phyloP scores from a whole-genome alignment of 1,140 invertebrate species.

The Parapsyche elsis region DNA sequence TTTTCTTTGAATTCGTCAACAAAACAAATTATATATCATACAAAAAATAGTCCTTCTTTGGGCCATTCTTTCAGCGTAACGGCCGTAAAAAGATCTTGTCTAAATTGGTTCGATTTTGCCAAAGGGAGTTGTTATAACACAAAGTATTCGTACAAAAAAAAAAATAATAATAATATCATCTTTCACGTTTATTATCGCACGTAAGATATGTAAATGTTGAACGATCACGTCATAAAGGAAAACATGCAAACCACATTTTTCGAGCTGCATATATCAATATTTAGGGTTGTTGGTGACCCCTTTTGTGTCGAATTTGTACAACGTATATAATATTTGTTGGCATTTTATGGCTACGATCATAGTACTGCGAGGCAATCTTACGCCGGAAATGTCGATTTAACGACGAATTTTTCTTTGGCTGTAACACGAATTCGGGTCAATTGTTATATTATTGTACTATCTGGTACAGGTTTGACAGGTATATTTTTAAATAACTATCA shows the following conservation, averaged over 20 bases:
- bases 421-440: slow-evolving; percentile 1
- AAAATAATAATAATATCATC: background rate
- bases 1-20: slow-evolving; percentile 14
- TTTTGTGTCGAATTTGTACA: background rate
- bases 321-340: background rate
- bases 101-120: slow-evolving; percentile 27
- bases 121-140: background rate
- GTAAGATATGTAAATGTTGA: too few species aligned
- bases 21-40: background rate
- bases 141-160: background rate
- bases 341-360: background rate
- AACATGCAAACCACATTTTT: too few species aligned
- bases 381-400: background rate
- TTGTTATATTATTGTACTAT: background rate
- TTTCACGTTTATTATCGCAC: too few species aligned
- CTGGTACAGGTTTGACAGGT: background rate
- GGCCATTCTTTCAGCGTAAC: slow-evolving; percentile 13
- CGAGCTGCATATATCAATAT: too few species aligned
- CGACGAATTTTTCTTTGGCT: background rate
- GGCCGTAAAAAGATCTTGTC: slow-evolving; percentile 31
- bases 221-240: too few species aligned
- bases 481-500: too few species aligned
- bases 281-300: background rate
- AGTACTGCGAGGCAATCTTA: background rate
- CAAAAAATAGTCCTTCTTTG: background rate